Evolutionary conservation across 2,113 vertebrate genomes (phyloP).

Genomic region (Neoarius graeffei): DNA sequence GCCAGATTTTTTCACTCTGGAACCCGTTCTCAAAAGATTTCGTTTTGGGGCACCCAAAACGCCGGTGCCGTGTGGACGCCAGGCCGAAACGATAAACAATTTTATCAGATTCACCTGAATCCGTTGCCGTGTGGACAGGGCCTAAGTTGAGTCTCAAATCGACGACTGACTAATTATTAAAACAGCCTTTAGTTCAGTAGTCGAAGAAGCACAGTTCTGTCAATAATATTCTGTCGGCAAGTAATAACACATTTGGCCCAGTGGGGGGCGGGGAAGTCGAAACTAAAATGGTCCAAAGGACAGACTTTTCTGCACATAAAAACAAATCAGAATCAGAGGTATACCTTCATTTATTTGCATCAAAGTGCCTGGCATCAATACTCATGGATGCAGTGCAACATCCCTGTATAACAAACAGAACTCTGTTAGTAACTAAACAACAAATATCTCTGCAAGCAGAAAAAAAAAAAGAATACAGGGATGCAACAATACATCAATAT

Average conservation of each 20-base stretch:
- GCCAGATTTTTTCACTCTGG: too few species aligned
- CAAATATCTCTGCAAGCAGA: background rate
- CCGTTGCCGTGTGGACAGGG: too few species aligned
- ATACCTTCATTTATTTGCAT: too few species aligned
- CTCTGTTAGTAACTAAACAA: background rate
- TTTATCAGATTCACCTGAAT: too few species aligned
- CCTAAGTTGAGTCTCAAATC: background rate
- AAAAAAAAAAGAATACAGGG: background rate
- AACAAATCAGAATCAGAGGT: background rate
- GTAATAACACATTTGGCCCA: background rate
- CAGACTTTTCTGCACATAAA: background rate
- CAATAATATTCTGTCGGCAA: background rate
- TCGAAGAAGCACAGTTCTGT: constrained; percentile 17
- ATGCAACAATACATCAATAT: background rate
- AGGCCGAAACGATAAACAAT: too few species aligned
- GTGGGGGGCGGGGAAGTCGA: too few species aligned
- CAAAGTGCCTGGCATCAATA: background rate
- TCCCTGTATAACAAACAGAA: background rate
- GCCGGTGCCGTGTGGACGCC: too few species aligned
- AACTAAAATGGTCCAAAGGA: background rate
- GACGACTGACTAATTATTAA: background rate
- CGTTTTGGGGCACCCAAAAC: too few species aligned
- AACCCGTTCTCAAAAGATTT: too few species aligned
- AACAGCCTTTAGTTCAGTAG: constrained; percentile 2
- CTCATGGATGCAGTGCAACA: background rate